phyloP scores from a whole-genome alignment of 53 echinoderm and acorn worm genomes.

The Pentamera pediparva region DNA sequence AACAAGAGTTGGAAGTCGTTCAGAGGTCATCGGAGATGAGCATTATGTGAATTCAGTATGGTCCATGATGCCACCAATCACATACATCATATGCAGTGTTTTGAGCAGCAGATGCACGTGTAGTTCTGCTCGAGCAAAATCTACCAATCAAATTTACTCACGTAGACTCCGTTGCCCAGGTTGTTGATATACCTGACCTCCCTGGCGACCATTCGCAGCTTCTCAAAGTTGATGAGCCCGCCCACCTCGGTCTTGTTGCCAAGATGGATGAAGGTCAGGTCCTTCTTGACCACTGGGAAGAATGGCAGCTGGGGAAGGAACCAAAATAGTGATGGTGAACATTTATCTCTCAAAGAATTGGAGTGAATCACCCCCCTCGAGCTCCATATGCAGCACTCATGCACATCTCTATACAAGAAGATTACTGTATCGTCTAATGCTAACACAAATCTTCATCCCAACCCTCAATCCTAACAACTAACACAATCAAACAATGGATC shows the following conservation, averaged over 20 bases:
- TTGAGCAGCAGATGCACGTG: too few species aligned
- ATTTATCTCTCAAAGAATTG: neutral
- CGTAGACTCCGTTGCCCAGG: constrained; percentile 74
- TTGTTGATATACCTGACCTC: constrained; percentile 83
- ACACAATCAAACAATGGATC: too few species aligned
- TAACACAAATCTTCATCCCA: too few species aligned
- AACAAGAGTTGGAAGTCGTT: too few species aligned
- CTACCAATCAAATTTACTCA: constrained; percentile 47
- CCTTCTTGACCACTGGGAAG: constrained; percentile 96
- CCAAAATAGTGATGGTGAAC: neutral
- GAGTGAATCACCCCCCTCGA: too few species aligned
- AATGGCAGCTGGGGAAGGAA: constrained; percentile 74
- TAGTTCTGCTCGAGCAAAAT: too few species aligned
- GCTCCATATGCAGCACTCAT: too few species aligned
- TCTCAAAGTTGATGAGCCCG: constrained; percentile 98
- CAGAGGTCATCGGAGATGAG: too few species aligned
- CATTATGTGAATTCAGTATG: neutral
- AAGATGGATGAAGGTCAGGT: constrained; percentile 97
- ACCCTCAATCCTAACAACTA: too few species aligned
- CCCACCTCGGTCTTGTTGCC: constrained; percentile 92
- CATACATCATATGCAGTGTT: too few species aligned
- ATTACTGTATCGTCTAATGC: too few species aligned
- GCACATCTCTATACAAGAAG: neutral
- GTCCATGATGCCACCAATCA: too few species aligned
- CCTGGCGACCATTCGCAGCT: constrained; percentile 82